Conservation (phyloP, 2,888 invertebrate species). For the Latrodectus hesperus region DNA sequence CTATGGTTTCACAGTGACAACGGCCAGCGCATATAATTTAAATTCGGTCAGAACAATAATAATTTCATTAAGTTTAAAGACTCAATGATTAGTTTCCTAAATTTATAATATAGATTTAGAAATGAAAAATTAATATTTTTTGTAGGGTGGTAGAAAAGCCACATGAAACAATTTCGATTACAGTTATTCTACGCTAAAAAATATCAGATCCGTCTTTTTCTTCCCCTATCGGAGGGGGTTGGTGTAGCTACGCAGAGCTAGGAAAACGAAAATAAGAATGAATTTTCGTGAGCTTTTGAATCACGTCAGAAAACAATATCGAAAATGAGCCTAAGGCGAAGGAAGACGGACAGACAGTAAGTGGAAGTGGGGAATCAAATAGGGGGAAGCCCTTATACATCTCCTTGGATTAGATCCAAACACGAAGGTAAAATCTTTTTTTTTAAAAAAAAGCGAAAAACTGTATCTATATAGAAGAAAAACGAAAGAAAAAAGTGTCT, state of each 20-base stretch:
- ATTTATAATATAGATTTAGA: no score
- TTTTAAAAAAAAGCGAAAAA: slow-evolving; percentile 7
- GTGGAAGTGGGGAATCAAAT: not conserved
- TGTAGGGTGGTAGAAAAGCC: not conserved
- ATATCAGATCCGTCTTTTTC: not conserved
- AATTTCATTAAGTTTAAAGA: no score
- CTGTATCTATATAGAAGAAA: not conserved
- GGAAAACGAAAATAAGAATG: not conserved
- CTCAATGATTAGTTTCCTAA: no score
- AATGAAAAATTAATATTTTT: no score
- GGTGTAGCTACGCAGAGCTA: not conserved
- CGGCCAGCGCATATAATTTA: no score
- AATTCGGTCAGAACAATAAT: no score
- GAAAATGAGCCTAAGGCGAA: slow-evolving; percentile 35
- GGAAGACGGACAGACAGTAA: slow-evolving; percentile 21
- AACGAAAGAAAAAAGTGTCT: slow-evolving; percentile 26
- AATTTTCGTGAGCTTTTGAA: slow-evolving; percentile 57
- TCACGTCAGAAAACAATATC: slow-evolving; percentile 65
- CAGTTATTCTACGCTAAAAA: slow-evolving; percentile 53
- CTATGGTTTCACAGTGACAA: no score
- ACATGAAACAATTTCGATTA: slow-evolving; percentile 49
- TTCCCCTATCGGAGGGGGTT: not conserved
- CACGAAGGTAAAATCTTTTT: slow-evolving; percentile 7
- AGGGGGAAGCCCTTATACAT: slow-evolving; percentile 16
- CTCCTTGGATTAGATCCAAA: slow-evolving; percentile 44